Evolutionary conservation across 2,888 invertebrate genomes (phyloP), one percentile per base, ranked within the genome.

Genomic region (Blastobasis lacticolella): DNA sequence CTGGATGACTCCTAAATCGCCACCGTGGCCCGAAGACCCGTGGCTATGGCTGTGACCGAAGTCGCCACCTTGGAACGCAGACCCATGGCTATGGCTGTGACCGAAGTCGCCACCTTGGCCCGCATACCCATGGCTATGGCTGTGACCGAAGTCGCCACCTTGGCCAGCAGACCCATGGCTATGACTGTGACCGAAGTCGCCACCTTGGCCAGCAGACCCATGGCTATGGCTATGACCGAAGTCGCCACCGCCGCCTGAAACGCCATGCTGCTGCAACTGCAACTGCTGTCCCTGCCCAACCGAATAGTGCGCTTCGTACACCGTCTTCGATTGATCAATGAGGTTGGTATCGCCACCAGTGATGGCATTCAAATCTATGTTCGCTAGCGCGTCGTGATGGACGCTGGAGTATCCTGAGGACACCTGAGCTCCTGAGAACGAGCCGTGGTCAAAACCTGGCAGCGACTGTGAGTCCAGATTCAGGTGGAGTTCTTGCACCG

Each of bases 301-400:
- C 0, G 86, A 88, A 51, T 86, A 89, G 61, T 89, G 89, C 0
- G 88, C 89, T 67, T 89, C 89, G 49, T 81, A 89, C 0, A 88
- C 81, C 0, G 88, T 88, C 55, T 89, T 88, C 0, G 88, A 82
- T 63, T 86, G 87, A 43, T 88, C 88, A 4, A 88, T 88, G 50
- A 86, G 78, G 56, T 88, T 88, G 0, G 86, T 79, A 54, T 88
- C 85, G 3, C 86, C 88, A 0, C 85, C 87, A 1, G 86, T 77
- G 4, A 88, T 79, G 0, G 84, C 75, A 41, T 81, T 86, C 37
- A 88, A 49, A 50, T 88, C 86, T 2, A 88, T 73, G 45, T 81
- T 79, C 0, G 84, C 71, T 51, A 88, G 65, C 8, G 80, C 85
- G n/a, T 87, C 88, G 49, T 87, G 86, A 37, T 88, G 88, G 0